Evolutionary conservation across 2,113 vertebrate genomes (phyloP), one percentile per base, ranked within the genome.

Genomic region (Oncorhynchus gorbuscha): DNA sequence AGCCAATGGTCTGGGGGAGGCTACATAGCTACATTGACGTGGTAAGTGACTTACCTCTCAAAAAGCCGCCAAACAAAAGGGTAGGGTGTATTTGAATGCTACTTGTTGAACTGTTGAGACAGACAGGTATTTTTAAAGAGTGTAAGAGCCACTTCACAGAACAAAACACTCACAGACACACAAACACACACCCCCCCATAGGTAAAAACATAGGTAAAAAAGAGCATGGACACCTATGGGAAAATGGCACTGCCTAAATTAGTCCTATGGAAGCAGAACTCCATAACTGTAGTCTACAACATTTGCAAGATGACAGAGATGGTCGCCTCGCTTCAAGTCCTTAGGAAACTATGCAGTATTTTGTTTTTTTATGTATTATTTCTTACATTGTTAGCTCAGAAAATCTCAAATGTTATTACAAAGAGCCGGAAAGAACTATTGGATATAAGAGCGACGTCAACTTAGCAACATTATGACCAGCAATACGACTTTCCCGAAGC

Each of bases 91-190:
- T 58, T 20, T 20, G 1, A 22, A 7, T 22, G 59, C 59, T 62
- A 11, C 7, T 11, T 62, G 59, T 62, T 62, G 59, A 62, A 22
- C 9, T 24, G 59, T n/a, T n/a, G 6, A 62, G 59, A 62, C 59
- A 11, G 20, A 22, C 59, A 62, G 39, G 39, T 45, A 45, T 45
- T 51, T 51, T 51, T 51, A 13, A 51, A 69, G 35, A 39, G 80
- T 80, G 76, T 58, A 71, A 81, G 81, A 75, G 72, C 81, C 78
- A 77, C 82, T 85, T 76, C 72, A 75, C 7, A 26, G 81, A 55
- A 62, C n/a, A 62, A 61, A 61, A 61, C 74, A 62, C 39, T 45
- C n/a, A 22, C 59, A 62, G 59, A 62, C n/a, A 45, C 39, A 45
- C 9, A 45, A 11, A 45, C 39, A 22, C n/a, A 61, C 87, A 86